phyloP scores from a whole-genome alignment of 2,113 vertebrate species.

The Bucco capensis region DNA sequence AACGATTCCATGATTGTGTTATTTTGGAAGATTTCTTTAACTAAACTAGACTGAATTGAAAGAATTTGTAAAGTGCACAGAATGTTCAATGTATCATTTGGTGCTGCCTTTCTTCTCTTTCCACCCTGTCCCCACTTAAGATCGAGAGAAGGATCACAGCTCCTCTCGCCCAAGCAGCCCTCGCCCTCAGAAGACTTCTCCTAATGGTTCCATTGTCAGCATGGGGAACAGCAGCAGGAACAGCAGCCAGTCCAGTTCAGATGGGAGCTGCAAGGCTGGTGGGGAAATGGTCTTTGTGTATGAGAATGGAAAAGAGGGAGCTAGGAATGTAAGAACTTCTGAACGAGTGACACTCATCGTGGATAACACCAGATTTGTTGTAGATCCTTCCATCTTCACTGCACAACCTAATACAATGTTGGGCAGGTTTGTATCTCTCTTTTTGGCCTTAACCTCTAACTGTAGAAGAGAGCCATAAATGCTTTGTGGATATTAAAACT shows the following conservation, averaged over 20 bases:
- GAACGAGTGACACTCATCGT: slow-evolving; percentile 96
- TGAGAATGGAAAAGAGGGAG: slow-evolving; percentile 90
- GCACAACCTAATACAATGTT: slow-evolving; percentile 99
- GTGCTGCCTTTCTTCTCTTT: neutral
- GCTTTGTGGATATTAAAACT: neutral
- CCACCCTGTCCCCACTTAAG: slow-evolving; percentile 41
- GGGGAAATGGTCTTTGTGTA: slow-evolving; percentile 97
- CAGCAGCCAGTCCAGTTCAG: slow-evolving; percentile 90
- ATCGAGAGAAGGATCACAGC: slow-evolving; percentile 89
- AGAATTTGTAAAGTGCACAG: neutral
- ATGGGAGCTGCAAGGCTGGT: slow-evolving; percentile 87
- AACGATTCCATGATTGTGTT: too few species aligned
- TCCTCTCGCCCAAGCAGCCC: slow-evolving; percentile 92
- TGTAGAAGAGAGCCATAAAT: neutral
- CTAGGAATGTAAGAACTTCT: slow-evolving; percentile 84
- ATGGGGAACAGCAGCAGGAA: slow-evolving; percentile 88
- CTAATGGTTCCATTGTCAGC: slow-evolving; percentile 85
- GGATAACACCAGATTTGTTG: slow-evolving; percentile 97
- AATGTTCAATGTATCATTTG: fast-evolving
- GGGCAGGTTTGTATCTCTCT: slow-evolving; percentile 84
- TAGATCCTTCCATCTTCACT: slow-evolving; percentile 95
- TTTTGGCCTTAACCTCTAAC: fast-evolving
- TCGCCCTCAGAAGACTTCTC: slow-evolving; percentile 89
- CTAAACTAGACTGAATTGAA: neutral
- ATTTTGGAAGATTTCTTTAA: neutral